Evolutionary conservation across 2,888 invertebrate species (phyloP), one percentile per base, ranked within the genome.

Genomic region (Eupithecia centaureata): DNA sequence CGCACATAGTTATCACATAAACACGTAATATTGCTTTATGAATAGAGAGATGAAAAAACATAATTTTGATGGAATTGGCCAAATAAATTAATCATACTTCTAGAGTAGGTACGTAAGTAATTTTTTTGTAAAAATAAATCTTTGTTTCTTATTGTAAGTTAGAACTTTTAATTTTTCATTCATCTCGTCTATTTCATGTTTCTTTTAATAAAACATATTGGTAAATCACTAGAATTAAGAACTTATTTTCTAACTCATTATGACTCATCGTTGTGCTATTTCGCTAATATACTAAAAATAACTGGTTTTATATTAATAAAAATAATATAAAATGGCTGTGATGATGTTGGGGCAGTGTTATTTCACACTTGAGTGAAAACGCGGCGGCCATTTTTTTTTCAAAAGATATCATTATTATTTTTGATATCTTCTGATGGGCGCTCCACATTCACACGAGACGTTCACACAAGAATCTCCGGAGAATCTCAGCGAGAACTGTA

Each of bases 181-280:
- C 30, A 56, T 56, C 54, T 25, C 54, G 30, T n/a, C 30, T 56
- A 56, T 56, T 56, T 28, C 38, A 5, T 54, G 33, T 73, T 66
- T 68, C 60, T 65, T 74, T 73, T 68, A 61, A 71, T 52, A 56
- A 62, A 33, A 54, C 38, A 47, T 22, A 72, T 38, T 86, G 85
- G 86, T 88, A 87, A 81, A 84, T 77, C 68, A 79, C 83, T 83
- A 80, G 77, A 79, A 78, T 78, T 75, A 64, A 62, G 77, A 85
- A 78, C 77, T 81, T 72, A 12, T 22, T 7, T 22, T 47, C 47
- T 47, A 22, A 72, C 56, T 63, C 70, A 83, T 76, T 83, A 82
- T 91, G 91, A 91, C 91, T 91, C 83, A 81, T 81, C 84, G 85
- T 87, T 88, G 87, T 82, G 82, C 67, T 72, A 67, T 74, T 71